Conservation (phyloP, 2,888 invertebrate species). For the Chydorus sphaericus region DNA sequence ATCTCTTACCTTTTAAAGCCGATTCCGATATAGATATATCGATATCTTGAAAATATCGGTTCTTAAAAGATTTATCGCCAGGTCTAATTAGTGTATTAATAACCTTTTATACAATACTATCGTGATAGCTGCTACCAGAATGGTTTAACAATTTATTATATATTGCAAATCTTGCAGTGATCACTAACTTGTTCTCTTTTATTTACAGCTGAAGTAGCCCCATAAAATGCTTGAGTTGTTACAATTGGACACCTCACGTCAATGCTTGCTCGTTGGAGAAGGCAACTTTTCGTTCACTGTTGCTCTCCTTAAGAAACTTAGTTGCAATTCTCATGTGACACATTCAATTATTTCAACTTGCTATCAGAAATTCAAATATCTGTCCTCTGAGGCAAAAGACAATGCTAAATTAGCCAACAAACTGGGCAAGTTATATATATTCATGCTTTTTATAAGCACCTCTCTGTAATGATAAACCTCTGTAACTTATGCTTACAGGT, state of each 20-base stretch:
- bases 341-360: conserved; percentile 31
- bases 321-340: too few species aligned
- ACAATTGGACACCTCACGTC: neutral
- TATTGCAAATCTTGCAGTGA: too few species aligned
- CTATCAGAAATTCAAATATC: conserved; percentile 25
- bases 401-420: conserved; percentile 22
- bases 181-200: too few species aligned
- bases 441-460: neutral
- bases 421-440: conserved; percentile 22
- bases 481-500: conserved; percentile 29
- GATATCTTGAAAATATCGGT: too few species aligned
- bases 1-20: too few species aligned
- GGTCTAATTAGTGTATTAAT: too few species aligned
- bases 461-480: neutral
- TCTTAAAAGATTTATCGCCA: too few species aligned
- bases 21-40: too few species aligned
- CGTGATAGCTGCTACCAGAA: too few species aligned
- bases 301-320: conserved; percentile 24
- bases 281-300: conserved; percentile 40
- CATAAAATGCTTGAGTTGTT: neutral
- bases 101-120: too few species aligned
- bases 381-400: conserved; percentile 22
- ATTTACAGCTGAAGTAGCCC: too few species aligned
- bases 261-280: conserved; percentile 36
- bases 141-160: too few species aligned